Percentiles rank a stretch among this genome's conserved stretches.
Evolutionary conservation across 2,797 vertebrate species (phyloP).

Genomic region (Chiloscyllium punctatum): DNA sequence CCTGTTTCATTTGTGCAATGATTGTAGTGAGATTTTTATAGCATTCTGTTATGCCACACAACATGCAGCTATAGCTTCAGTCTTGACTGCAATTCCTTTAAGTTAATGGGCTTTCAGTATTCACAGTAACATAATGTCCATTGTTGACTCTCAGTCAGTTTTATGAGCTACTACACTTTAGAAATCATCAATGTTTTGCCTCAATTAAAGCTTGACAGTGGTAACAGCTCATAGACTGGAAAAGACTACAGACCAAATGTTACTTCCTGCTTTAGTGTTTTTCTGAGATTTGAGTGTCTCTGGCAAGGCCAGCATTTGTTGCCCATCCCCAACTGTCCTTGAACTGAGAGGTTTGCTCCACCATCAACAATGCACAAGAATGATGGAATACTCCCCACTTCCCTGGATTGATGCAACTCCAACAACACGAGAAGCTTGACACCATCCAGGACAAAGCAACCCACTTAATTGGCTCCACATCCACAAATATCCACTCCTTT

Average conservation of each 20-base stretch:
- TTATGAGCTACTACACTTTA: background rate
- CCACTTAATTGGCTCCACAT: too few species aligned
- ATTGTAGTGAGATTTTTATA: background rate
- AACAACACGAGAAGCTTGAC: too few species aligned
- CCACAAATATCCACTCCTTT: too few species aligned
- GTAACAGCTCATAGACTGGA: background rate
- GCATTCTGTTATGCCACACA: background rate
- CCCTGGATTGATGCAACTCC: too few species aligned
- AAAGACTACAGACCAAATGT: background rate
- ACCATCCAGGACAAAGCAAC: too few species aligned
- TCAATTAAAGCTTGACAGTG: background rate
- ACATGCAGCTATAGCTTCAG: background rate
- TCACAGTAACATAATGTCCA: background rate
- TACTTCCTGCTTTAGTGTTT: background rate
- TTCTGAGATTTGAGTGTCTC: background rate
- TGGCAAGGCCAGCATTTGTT: background rate
- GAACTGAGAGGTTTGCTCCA: background rate
- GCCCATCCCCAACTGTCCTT: background rate
- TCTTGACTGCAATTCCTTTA: background rate
- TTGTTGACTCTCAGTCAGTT: background rate
- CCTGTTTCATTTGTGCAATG: background rate
- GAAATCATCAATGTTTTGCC: background rate
- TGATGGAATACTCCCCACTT: background rate
- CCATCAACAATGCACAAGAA: background rate
- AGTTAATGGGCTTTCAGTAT: background rate